A percentile compares a stretch with the other conserved stretches of the same genome.
These are phyloP conservation scores for Lucilia sericata DNA, from an alignment of 1,140 invertebrate genomes.

Conservation along the genomic window DNA sequence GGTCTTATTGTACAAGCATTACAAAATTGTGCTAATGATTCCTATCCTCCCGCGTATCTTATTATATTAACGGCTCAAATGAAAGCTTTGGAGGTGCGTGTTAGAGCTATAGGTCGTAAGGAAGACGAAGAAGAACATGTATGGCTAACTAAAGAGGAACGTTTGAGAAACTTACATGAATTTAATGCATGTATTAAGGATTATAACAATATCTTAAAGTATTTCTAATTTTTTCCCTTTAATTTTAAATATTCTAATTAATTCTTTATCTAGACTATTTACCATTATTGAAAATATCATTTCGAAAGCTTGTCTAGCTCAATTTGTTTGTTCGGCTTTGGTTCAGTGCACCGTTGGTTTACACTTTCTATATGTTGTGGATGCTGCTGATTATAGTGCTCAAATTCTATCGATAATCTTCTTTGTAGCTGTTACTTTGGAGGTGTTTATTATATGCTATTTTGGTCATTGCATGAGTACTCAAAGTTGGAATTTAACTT, in stretches of 20 bases:
- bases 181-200: constrained; percentile 56
- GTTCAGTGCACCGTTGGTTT: constrained; percentile 60
- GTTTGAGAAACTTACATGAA: constrained; percentile 32
- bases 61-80: constrained; percentile 59
- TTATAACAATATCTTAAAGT: constrained; percentile 50
- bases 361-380: constrained; percentile 59
- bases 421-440: constrained; percentile 59
- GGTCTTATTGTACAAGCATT: constrained; percentile 56
- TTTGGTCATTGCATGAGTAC: constrained; percentile 57
- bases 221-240: neutral
- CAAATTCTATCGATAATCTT: constrained; percentile 59
- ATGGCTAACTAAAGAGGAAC: neutral
- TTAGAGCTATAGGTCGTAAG: constrained; percentile 50
- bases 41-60: constrained; percentile 61
- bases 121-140: constrained; percentile 4
- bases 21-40: constrained; percentile 61
- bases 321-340: constrained; percentile 58
- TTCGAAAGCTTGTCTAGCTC: constrained; percentile 56
- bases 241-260: neutral
- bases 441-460: constrained; percentile 60
- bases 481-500: constrained; percentile 54
- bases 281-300: constrained; percentile 57
- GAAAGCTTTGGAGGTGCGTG: constrained; percentile 56
- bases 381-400: constrained; percentile 53
- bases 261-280: constrained; percentile 46